Conservation (phyloP, 1,140 invertebrate species). For the Marisa cornuarietis region DNA sequence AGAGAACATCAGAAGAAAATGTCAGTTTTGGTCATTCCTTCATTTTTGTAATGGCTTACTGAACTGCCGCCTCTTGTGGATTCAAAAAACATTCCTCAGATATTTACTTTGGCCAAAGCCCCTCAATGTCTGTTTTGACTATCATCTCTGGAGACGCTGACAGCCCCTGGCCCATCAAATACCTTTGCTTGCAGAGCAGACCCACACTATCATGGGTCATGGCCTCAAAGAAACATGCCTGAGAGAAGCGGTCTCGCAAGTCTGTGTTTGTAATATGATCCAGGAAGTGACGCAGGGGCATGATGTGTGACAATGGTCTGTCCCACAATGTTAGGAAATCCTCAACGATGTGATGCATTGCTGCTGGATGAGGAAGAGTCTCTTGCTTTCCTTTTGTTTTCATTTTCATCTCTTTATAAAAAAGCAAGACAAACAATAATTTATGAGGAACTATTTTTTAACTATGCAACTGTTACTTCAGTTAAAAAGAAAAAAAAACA, state of each 20-base stretch:
- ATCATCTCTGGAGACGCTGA: constrained; percentile 20
- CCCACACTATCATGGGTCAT: constrained; percentile 55
- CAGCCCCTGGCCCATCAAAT: constrained; percentile 52
- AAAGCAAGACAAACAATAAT: too few relatives aligned
- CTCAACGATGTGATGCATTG: constrained; percentile 68
- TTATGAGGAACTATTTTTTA: too few relatives aligned
- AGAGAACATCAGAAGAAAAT: too few relatives aligned
- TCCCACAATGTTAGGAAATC: constrained; percentile 68
- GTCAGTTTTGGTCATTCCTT: too few relatives aligned
- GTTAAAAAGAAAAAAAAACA: too few relatives aligned
- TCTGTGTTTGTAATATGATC: constrained; percentile 57
- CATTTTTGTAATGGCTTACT: too few relatives aligned
- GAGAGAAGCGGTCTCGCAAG: constrained; percentile 59
- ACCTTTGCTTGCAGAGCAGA: constrained; percentile 48
- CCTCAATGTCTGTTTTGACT: not conserved
- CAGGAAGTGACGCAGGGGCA: constrained; percentile 65
- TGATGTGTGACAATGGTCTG: constrained; percentile 61
- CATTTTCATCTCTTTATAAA: constrained; percentile 61
- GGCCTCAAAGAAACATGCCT: constrained; percentile 61
- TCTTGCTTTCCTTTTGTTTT: constrained; percentile 28
- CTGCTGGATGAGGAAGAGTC: constrained; percentile 60
- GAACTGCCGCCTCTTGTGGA: too few relatives aligned
- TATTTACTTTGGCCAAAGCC: too few relatives aligned
- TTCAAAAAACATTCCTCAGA: too few relatives aligned
- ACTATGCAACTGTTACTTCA: too few relatives aligned